phyloP scores from a whole-genome alignment of 2,797 vertebrate species.

The Kryptopterus vitreolus region DNA sequence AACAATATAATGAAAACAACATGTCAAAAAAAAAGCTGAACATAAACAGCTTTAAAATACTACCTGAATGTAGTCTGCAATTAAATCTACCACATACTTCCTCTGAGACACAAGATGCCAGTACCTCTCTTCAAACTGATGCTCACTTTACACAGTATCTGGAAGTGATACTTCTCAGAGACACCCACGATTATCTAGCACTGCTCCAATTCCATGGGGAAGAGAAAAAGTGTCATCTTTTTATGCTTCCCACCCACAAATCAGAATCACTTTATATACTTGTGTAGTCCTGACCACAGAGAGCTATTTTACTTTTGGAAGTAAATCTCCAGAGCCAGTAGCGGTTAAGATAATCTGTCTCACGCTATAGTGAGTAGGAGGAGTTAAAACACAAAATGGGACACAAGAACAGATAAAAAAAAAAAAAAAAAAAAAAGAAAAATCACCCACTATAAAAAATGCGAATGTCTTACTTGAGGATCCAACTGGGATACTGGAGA shows the following conservation, averaged over 20 bases:
- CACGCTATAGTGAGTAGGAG: too few relatives aligned
- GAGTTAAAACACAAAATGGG: not conserved
- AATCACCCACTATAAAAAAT: not conserved
- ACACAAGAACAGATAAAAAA: too few relatives aligned
- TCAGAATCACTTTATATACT: not conserved
- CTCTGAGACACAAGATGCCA: not conserved
- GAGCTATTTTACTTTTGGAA: not conserved
- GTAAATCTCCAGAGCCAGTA: not conserved
- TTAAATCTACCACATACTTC: not conserved
- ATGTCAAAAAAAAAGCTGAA: not conserved
- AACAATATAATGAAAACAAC: too few relatives aligned
- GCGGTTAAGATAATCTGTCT: too few relatives aligned
- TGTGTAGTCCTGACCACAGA: not conserved
- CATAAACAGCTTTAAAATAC: not conserved
- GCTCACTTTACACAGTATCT: not conserved
- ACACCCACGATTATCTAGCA: not conserved
- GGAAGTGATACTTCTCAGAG: not conserved
- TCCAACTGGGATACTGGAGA: conserved; percentile 89
- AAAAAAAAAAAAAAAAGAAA: not conserved
- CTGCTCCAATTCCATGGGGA: not conserved
- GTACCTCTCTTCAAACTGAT: not conserved
- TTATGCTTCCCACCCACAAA: not conserved
- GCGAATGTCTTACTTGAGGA: conserved; percentile 83
- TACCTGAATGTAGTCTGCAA: not conserved
- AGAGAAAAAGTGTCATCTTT: not conserved